Base-by-base conservation (phyloP, 2,113 vertebrate genomes). In the Corynorhinus townsendii region DNA sequence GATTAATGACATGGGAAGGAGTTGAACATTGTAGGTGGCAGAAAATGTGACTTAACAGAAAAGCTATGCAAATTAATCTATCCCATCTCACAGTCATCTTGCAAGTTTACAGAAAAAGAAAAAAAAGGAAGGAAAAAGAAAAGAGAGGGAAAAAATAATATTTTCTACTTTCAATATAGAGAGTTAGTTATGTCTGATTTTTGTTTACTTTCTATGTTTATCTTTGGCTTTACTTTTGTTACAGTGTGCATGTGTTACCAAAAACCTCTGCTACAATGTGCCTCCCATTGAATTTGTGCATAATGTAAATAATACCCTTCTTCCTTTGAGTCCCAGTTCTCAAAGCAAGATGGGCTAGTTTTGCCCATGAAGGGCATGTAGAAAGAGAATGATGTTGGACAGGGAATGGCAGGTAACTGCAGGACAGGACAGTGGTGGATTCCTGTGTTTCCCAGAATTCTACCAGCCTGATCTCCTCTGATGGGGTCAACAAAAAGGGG, bases 1-100 rank as follows among this genome's bases (percentile, higher is more conserved):
- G 83, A 96, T 97, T 96, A 98, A 96, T 59, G 73, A 86, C 1
- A 1, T 66, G 24, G 43, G 49, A 95, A 94, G 22, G 17, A 72
- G 66, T 35, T 84, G n/a, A 86, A 88, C 38, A 83, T 62, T 83
- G 4, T 24, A 62, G 40, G 77, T 69, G 82, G 80, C 75, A 95
- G 88, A 96, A 95, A 30, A 7, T 19, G 43, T 95, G 73, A 95
- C 82, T 52, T 86, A 95, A 94, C 30, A 93, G 84, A 52, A 91
- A 84, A 85, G 7, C 89, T 93, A 69, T 80, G 56, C 64, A 95
- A 80, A 86, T 95, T 83, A 93, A 95, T 90, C 69, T 89, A 52
- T 45, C 49, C 14, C 24, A 87, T 45, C 47, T 89, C 52, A 33
- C 30, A 88, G 66, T 49, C 35, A 59, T 71, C 85, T 75, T 95